Evolutionary conservation across 2,888 invertebrate species (phyloP).

Genomic region (Campoplex capitator): DNA sequence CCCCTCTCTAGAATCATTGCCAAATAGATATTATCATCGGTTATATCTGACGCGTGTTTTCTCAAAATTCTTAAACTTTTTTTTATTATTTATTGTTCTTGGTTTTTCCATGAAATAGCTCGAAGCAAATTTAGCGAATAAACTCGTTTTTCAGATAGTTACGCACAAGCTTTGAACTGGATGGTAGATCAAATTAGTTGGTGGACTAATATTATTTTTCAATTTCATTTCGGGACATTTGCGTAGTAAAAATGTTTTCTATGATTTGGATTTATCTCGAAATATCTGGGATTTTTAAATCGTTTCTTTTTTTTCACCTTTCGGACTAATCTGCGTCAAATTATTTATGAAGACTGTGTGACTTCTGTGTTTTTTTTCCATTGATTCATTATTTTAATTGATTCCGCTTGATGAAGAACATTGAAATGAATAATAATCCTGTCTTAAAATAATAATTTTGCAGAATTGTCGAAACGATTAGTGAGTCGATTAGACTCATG

Average conservation of each 20-base stretch:
- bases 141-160: too few relatives aligned
- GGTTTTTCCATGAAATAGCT: neutral
- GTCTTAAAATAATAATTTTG: neutral
- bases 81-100: neutral
- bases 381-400: neutral
- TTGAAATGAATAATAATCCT: neutral
- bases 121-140: neutral
- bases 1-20: neutral
- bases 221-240: too few relatives aligned
- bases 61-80: neutral
- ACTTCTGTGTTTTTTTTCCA: neutral
- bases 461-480: neutral
- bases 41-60: neutral
- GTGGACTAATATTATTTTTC: neutral
- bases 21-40: neutral
- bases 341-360: neutral
- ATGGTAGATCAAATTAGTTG: neutral
- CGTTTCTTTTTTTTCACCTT: neutral
- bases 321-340: neutral
- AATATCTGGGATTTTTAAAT: neutral
- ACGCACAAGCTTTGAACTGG: neutral
- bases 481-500: neutral
- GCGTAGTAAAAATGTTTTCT: neutral
- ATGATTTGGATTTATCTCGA: neutral
- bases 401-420: neutral